Evolutionary conservation across 2,888 invertebrate species (phyloP).

Genomic region (Zhengitettix transpicula): DNA sequence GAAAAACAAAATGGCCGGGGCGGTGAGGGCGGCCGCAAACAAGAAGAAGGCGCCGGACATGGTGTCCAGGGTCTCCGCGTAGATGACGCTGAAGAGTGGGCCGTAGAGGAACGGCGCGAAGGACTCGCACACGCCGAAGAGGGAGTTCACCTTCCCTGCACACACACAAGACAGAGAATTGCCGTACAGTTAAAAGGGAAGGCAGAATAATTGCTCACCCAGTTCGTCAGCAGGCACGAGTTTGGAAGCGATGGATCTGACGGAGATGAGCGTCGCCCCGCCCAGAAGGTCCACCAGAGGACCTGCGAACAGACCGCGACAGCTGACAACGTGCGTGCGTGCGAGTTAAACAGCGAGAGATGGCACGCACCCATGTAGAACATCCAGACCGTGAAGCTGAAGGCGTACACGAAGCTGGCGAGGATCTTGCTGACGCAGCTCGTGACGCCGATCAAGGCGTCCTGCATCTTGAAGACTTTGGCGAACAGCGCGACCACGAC

Average conservation of each 20-base stretch:
- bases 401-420: constrained; percentile 33
- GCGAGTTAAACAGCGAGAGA: no score
- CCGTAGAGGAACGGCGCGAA: constrained; percentile 36
- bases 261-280: constrained; percentile 35
- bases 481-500: constrained; percentile 33
- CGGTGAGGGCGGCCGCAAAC: constrained; percentile 32
- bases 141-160: constrained; percentile 35
- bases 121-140: constrained; percentile 42
- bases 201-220: constrained; percentile 20
- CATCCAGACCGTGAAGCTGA: constrained; percentile 30
- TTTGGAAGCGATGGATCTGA: constrained; percentile 38
- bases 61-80: constrained; percentile 30
- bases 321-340: no score
- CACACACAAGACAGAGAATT: no score
- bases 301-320: no score
- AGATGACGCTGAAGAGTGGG: constrained; percentile 38
- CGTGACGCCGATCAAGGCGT: constrained; percentile 31
- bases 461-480: constrained; percentile 29
- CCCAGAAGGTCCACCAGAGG: constrained; percentile 35
- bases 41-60: constrained; percentile 40
- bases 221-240: constrained; percentile 37
- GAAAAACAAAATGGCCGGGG: constrained; percentile 31
- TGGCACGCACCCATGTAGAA: constrained; percentile 33
- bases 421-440: constrained; percentile 37
- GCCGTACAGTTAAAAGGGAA: no score